A percentile compares a stretch with the other conserved stretches of the same genome.
Evolutionary conservation across 2,888 invertebrate genomes (phyloP).

Genomic region (Gymnosoma rotundatum): DNA sequence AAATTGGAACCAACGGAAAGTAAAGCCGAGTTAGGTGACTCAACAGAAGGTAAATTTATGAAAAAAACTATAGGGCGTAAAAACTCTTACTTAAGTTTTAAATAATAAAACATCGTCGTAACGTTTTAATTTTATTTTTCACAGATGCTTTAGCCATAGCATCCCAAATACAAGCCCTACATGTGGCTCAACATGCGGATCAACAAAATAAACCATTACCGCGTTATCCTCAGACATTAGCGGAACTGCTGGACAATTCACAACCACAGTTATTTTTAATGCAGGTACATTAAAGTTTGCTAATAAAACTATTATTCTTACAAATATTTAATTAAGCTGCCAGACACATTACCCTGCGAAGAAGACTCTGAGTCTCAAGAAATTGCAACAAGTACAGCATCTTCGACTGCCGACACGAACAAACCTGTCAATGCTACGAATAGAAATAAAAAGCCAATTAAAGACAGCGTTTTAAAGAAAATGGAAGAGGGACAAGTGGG

Average conservation of each 20-base stretch:
- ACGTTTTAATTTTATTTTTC: background rate
- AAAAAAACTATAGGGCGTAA: background rate
- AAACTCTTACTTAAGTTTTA: background rate
- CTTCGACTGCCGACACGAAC: conserved; percentile 9
- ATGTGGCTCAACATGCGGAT: conserved; percentile 72
- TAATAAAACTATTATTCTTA: background rate
- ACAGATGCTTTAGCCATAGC: conserved; percentile 72
- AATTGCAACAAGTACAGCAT: conserved; percentile 26
- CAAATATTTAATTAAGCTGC: conserved; percentile 74
- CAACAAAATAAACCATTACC: conserved; percentile 51
- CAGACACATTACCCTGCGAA: conserved; percentile 77
- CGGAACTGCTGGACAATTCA: conserved; percentile 75
- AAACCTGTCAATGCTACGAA: conserved; percentile 24
- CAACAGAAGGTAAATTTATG: conserved; percentile 54
- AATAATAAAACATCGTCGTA: background rate
- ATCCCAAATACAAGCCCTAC: conserved; percentile 75
- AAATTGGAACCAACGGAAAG: conserved; percentile 56
- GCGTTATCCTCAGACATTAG: conserved; percentile 77
- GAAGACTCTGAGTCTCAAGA: conserved; percentile 67
- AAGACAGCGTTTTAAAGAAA: conserved; percentile 70
- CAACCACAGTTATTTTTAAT: conserved; percentile 79
- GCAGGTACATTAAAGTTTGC: conserved; percentile 74
- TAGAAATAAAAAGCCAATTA: conserved; percentile 49
- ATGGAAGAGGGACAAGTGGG: conserved; percentile 85
- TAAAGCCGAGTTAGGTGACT: conserved; percentile 1